A percentile compares a stretch with the other conserved stretches of the same genome.
These are phyloP conservation scores for Aramus guarauna DNA, from an alignment of 2,113 vertebrate species.

Conservation along the genomic window DNA sequence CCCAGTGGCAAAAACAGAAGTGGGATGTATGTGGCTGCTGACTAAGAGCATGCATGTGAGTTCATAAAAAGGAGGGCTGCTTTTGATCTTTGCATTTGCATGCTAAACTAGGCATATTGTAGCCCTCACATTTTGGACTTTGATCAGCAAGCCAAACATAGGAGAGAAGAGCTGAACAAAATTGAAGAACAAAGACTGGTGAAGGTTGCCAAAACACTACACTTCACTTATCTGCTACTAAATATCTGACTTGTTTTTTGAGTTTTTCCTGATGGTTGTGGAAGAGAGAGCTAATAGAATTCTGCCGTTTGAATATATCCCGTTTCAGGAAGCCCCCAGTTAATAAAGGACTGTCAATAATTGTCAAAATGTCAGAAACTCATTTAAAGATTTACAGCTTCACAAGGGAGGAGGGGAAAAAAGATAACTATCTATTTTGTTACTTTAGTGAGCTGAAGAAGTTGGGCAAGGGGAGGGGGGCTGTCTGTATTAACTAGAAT, in stretches of 20 bases:
- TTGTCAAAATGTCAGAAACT: background rate
- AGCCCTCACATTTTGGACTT: background rate
- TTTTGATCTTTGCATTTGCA: slow-evolving; percentile 7
- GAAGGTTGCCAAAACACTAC: slow-evolving; percentile 19
- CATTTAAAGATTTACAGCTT: background rate
- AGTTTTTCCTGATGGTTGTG: background rate
- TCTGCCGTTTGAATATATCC: too few relatives aligned
- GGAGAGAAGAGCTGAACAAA: background rate
- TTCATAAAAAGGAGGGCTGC: background rate
- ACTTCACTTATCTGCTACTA: background rate
- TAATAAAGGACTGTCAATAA: background rate
- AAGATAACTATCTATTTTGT: background rate
- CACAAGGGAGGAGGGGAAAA: background rate
- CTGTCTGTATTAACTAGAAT: background rate
- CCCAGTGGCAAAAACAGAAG: background rate
- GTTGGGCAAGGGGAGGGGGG: background rate
- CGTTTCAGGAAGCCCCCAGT: background rate
- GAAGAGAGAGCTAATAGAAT: background rate
- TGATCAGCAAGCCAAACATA: background rate
- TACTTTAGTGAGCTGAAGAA: background rate
- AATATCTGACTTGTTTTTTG: background rate
- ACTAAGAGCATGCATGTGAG: background rate
- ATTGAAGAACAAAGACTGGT: background rate
- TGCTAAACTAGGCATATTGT: background rate
- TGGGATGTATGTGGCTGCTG: background rate